Conservation (phyloP, 2,888 invertebrate species). For the Mythimna albipuncta region DNA sequence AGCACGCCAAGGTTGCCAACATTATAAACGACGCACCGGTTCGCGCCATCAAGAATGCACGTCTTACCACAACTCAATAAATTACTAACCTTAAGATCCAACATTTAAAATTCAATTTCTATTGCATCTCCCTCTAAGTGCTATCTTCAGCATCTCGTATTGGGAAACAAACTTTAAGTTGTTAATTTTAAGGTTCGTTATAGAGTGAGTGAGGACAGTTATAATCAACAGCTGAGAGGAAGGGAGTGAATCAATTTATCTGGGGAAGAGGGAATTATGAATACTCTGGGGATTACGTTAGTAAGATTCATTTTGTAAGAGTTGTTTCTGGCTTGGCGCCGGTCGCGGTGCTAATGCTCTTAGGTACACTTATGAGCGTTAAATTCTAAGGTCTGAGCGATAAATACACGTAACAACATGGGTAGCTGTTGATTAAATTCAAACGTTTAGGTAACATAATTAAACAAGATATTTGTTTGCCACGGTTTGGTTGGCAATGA, state of each 20-base stretch:
- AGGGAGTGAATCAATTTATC: constrained; percentile 79
- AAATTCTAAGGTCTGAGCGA: too few relatives aligned
- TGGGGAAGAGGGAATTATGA: constrained; percentile 63
- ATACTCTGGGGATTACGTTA: constrained; percentile 62
- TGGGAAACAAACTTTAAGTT: constrained; percentile 41
- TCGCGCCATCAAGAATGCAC: constrained; percentile 68
- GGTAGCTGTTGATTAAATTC: neutral
- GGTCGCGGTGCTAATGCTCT: constrained; percentile 22
- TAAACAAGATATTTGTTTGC: too few relatives aligned
- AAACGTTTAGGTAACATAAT: too few relatives aligned
- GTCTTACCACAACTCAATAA: constrained; percentile 41
- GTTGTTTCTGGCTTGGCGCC: constrained; percentile 44
- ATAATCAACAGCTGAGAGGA: constrained; percentile 70
- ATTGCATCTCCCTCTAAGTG: constrained; percentile 27
- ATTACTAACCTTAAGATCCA: constrained; percentile 40
- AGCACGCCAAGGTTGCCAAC: constrained; percentile 61
- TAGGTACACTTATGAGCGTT: constrained; percentile 3
- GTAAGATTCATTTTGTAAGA: constrained; percentile 56
- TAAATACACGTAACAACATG: neutral
- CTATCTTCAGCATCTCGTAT: constrained; percentile 38
- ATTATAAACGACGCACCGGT: constrained; percentile 65
- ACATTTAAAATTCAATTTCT: constrained; percentile 58
- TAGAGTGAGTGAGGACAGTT: constrained; percentile 35
- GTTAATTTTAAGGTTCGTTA: constrained; percentile 35
- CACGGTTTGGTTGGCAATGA: too few relatives aligned